A percentile compares a stretch with the other conserved stretches of the same genome.
phyloP scores from a whole-genome alignment of 1,140 invertebrate species.

The Bombus superbus region DNA sequence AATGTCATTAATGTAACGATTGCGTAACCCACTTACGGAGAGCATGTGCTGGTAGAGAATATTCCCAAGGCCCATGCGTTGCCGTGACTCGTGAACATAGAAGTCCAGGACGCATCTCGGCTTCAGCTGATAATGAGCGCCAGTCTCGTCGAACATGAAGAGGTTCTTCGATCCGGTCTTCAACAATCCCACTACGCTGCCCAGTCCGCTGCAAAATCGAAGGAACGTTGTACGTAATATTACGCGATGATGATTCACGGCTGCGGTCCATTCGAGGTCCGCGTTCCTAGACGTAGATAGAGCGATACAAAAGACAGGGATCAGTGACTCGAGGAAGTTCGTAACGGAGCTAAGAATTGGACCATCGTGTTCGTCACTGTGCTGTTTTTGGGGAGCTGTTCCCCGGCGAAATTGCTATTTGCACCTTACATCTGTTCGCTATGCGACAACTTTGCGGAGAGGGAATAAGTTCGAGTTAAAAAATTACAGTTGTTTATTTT shows the following conservation, averaged over 20 bases:
- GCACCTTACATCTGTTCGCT: not conserved
- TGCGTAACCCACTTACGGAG: constrained; percentile 78
- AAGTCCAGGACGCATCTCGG: constrained; percentile 94
- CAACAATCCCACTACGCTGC: constrained; percentile 89
- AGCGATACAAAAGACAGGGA: not conserved
- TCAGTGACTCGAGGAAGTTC: constrained; percentile 26
- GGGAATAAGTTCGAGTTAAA: not conserved
- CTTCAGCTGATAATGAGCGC: constrained; percentile 87
- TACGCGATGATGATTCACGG: constrained; percentile 55
- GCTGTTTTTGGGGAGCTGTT: not conserved
- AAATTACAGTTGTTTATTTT: not conserved
- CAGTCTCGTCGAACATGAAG: constrained; percentile 90
- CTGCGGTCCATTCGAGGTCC: not conserved
- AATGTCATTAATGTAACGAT: too few relatives aligned
- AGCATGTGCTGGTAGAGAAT: constrained; percentile 92
- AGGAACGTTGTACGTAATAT: constrained; percentile 41
- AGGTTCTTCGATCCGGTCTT: constrained; percentile 94
- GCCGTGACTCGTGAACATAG: constrained; percentile 91
- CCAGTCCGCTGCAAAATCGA: constrained; percentile 82
- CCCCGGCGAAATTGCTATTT: not conserved
- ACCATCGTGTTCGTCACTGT: not conserved
- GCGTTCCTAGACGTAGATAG: constrained; percentile 4
- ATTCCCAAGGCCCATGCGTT: constrained; percentile 90
- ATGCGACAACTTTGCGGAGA: not conserved
- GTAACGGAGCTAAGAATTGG: constrained; percentile 12